Conservation (phyloP, 2,888 invertebrate species). For the Lepas anatifera region DNA sequence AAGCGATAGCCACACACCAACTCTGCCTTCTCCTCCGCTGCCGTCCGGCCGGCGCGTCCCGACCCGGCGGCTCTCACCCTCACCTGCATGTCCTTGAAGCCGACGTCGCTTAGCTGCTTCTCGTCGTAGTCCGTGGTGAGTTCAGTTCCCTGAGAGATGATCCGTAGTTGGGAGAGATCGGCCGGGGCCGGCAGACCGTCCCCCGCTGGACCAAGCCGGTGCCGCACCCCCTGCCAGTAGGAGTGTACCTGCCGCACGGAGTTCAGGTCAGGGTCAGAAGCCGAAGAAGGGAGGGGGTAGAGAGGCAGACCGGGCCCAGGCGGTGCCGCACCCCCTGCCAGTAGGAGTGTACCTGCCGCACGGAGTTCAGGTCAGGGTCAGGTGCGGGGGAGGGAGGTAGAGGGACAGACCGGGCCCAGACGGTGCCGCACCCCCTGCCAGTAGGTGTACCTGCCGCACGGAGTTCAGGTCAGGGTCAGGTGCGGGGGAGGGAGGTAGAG, state of each 20-base stretch:
- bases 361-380: too few species aligned
- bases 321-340: neutral
- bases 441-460: too few species aligned
- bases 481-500: too few species aligned
- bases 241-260: constrained; percentile 27
- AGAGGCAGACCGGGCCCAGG: neutral
- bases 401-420: too few species aligned
- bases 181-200: neutral
- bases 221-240: neutral
- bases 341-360: constrained; percentile 26
- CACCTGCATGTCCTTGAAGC: constrained; percentile 86
- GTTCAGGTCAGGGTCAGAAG: constrained; percentile 34
- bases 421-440: too few species aligned
- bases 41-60: too few species aligned
- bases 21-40: too few species aligned
- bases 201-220: neutral
- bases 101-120: constrained; percentile 76
- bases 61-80: too few species aligned
- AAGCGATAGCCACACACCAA: too few species aligned
- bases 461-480: too few species aligned
- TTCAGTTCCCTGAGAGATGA: constrained; percentile 84
- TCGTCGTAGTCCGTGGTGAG: constrained; percentile 85
- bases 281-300: too few species aligned
- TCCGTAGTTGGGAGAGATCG: constrained; percentile 44
- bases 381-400: too few species aligned